A percentile compares a stretch with the other conserved stretches of the same genome.
These are phyloP conservation scores for Conus betulinus DNA, from an alignment of 1,140 invertebrate species.

Conservation along the genomic window DNA sequence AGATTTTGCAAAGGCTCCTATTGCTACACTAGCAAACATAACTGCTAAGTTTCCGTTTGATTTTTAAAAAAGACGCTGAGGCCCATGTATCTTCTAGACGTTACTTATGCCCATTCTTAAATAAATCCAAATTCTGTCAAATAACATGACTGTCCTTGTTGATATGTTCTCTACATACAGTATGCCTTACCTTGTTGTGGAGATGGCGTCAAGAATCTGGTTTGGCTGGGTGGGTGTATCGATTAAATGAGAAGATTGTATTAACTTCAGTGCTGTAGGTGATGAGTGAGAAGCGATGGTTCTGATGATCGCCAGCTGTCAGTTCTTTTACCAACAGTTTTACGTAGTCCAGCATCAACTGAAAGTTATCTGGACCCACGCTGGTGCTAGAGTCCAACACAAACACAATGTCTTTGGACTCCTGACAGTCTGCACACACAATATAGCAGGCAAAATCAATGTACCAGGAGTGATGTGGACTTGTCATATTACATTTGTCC, in stretches of 20 bases:
- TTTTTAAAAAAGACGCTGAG: too few species aligned
- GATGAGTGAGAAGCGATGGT: slow-evolving; percentile 63
- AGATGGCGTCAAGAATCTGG: slow-evolving; percentile 64
- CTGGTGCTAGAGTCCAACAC: slow-evolving; percentile 68
- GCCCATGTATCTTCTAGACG: too few species aligned
- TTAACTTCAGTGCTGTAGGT: slow-evolving; percentile 61
- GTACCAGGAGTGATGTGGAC: too few species aligned
- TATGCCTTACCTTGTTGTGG: slow-evolving; percentile 39
- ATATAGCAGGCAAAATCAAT: not conserved
- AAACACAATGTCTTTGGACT: slow-evolving; percentile 65
- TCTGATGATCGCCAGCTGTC: slow-evolving; percentile 34
- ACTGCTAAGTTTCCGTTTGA: too few species aligned
- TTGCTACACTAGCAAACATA: too few species aligned
- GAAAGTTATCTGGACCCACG: slow-evolving; percentile 62
- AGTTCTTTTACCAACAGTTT: slow-evolving; percentile 56
- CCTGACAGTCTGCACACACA: slow-evolving; percentile 57
- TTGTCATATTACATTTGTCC: too few species aligned
- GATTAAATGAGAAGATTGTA: slow-evolving; percentile 62
- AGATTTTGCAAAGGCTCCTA: too few species aligned
- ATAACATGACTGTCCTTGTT: too few species aligned
- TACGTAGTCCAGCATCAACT: slow-evolving; percentile 58
- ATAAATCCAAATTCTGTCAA: too few species aligned
- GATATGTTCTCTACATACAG: not conserved
- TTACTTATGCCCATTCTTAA: too few species aligned
- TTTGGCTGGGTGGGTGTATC: slow-evolving; percentile 49